Percentiles rank a stretch among this genome's conserved stretches.
Evolutionary conservation across 2,888 invertebrate genomes (phyloP).

Genomic region (Apodemia mormo): DNA sequence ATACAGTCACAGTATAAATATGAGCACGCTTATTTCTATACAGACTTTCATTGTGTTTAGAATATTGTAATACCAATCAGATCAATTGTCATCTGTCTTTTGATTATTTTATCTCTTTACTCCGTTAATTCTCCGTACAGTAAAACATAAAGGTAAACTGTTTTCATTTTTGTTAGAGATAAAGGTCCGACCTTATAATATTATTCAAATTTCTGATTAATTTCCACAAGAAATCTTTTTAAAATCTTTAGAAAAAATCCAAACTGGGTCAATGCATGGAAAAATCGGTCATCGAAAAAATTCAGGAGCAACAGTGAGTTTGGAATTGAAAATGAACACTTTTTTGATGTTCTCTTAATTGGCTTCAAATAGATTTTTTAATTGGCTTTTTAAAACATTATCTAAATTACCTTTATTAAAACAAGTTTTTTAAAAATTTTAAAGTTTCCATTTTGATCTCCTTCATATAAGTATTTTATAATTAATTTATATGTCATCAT

Average conservation of each 20-base stretch:
- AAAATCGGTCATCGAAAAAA: conserved; percentile 75
- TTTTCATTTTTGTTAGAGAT: background rate
- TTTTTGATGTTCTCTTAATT: too few species aligned
- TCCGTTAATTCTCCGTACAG: background rate
- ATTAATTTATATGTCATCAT: too few species aligned
- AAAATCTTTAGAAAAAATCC: background rate
- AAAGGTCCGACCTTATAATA: background rate
- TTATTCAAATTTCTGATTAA: conserved; percentile 2
- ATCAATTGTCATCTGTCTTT: background rate
- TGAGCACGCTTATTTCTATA: conserved; percentile 41
- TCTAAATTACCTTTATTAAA: too few species aligned
- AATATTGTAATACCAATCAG: background rate
- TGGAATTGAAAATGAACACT: too few species aligned
- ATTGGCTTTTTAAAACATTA: too few species aligned
- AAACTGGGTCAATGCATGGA: conserved; percentile 85
- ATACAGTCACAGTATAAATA: conserved; percentile 44
- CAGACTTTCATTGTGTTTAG: conserved; percentile 34
- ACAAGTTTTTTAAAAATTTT: too few species aligned
- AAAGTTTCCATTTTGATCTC: too few species aligned
- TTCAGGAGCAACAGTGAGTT: conserved; percentile 63
- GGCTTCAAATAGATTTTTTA: too few species aligned
- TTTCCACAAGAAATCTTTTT: background rate
- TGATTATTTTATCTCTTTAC: background rate
- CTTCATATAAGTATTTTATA: too few species aligned
- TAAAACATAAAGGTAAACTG: background rate